Percentiles rank a stretch among this genome's conserved stretches.
These are phyloP conservation scores for Calameuta filiformis DNA, from an alignment of 2,888 invertebrate genomes.

Conservation along the genomic window DNA sequence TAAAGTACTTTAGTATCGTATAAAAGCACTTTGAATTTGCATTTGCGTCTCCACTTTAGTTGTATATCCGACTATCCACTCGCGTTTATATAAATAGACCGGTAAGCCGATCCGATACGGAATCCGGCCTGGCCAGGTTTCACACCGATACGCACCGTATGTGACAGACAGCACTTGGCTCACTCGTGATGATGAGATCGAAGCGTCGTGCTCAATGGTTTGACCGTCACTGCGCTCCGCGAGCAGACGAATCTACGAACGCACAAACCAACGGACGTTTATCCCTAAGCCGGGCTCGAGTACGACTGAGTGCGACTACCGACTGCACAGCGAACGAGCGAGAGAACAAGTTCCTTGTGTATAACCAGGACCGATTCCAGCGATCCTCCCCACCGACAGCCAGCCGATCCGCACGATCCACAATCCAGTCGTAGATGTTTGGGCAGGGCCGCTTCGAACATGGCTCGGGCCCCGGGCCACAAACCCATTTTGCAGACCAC, in stretches of 20 bases:
- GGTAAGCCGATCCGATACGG: conserved; percentile 12
- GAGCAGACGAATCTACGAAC: conserved; percentile 9
- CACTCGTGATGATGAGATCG: neutral
- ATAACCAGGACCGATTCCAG: conserved; percentile 19
- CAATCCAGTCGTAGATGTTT: conserved; percentile 25
- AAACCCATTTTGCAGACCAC: neutral
- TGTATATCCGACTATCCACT: conserved; percentile 4
- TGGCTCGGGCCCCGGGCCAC: neutral
- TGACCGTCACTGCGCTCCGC: conserved; percentile 38
- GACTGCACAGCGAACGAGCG: conserved; percentile 21
- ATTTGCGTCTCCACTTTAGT: conserved; percentile 9
- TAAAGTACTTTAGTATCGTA: conserved; percentile 9
- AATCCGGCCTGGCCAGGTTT: conserved; percentile 16
- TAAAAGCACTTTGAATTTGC: conserved; percentile 12
- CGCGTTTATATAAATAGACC: conserved; percentile 1
- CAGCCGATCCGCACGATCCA: conserved; percentile 20
- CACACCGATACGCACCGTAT: conserved; percentile 12
- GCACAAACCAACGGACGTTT: conserved; percentile 16
- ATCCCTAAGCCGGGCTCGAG: conserved; percentile 21
- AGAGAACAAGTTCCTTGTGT: conserved; percentile 18
- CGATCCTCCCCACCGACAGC: neutral
- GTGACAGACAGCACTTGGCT: conserved; percentile 9
- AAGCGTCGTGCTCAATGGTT: conserved; percentile 34
- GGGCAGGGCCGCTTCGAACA: conserved; percentile 40
- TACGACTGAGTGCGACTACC: conserved; percentile 11